Percentiles rank a stretch among this genome's conserved stretches.
Conservation (phyloP, 2,888 invertebrate species). For the Heliconius hortense region DNA sequence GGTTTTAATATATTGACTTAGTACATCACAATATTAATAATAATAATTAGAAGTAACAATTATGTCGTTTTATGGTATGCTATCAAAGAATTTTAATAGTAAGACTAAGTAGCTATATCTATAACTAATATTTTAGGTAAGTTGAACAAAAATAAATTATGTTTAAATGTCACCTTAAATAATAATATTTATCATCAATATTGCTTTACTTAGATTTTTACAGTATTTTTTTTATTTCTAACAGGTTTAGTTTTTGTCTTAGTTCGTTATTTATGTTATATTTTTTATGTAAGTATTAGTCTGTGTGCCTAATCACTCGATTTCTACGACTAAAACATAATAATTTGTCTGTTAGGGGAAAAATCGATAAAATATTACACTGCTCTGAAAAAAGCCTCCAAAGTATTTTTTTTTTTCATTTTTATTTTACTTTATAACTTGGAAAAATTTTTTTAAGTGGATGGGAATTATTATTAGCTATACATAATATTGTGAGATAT, state of each 20-base stretch:
- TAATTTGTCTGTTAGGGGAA: not conserved
- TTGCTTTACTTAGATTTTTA: too few relatives aligned
- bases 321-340: not conserved
- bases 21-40: not conserved
- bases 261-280: not conserved
- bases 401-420: not conserved
- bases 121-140: not conserved
- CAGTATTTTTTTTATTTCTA: not conserved
- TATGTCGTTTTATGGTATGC: not conserved
- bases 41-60: not conserved
- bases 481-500: not conserved
- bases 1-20: conserved; percentile 8
- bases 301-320: not conserved
- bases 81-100: not conserved
- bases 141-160: not conserved
- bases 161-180: too few relatives aligned
- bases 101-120: not conserved
- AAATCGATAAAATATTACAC: not conserved
- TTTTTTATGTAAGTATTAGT: not conserved
- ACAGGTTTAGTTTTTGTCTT: too few relatives aligned
- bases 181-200: not conserved
- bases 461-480: not conserved
- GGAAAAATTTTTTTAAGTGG: not conserved
- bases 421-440: too few relatives aligned
- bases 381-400: not conserved